Evolutionary conservation across 2,113 vertebrate species (phyloP).

Genomic region (Pseudorasbora parva): DNA sequence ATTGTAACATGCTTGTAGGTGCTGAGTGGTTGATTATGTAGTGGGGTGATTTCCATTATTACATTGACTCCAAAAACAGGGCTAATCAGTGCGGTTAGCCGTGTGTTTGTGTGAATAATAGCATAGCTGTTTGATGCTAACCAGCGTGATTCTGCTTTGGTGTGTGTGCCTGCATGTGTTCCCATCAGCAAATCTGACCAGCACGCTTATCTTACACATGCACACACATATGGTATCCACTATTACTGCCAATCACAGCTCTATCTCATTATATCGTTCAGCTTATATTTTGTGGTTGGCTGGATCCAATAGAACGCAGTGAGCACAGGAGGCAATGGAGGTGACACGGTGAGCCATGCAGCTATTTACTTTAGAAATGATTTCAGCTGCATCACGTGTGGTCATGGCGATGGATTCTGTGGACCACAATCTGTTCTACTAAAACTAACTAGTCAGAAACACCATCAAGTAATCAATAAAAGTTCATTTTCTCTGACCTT

Average conservation of each 20-base stretch:
- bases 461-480: neutral
- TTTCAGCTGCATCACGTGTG: neutral
- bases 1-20: neutral
- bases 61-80: neutral
- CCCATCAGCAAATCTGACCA: neutral
- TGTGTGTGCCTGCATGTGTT: neutral
- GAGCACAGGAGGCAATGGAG: neutral
- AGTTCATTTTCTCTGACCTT: neutral
- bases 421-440: too few relatives aligned
- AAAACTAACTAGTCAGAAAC: neutral
- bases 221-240: neutral
- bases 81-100: neutral
- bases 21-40: constrained; percentile 36
- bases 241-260: constrained; percentile 18
- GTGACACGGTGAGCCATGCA: neutral
- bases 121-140: neutral
- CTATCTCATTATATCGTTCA: neutral
- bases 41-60: constrained; percentile 23
- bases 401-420: neutral
- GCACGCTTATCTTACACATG: neutral
- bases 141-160: neutral
- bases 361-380: neutral
- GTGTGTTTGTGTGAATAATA: neutral
- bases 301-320: neutral
- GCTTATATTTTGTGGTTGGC: neutral